Conservation (phyloP, 2,888 invertebrate genomes). For the Mesochorus sp. region DNA sequence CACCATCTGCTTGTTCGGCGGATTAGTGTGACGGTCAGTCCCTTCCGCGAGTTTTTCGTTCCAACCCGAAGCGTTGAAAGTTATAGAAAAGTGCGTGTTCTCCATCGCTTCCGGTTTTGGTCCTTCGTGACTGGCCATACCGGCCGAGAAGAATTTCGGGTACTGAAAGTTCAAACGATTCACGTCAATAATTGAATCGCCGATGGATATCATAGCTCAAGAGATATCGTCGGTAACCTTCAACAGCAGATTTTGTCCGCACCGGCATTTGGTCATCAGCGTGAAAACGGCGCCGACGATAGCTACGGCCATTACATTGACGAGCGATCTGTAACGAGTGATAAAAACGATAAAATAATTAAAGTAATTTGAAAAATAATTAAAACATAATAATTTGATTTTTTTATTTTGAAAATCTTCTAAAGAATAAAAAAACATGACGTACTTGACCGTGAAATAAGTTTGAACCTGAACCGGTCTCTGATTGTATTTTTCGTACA, state of each 20-base stretch:
- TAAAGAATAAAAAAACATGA: neutral
- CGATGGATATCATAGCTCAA: too few species aligned
- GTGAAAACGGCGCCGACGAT: conserved; percentile 86
- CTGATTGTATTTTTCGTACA: conserved; percentile 86
- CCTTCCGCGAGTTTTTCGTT: conserved; percentile 84
- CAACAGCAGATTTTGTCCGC: conserved; percentile 86
- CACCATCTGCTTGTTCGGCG: conserved; percentile 86
- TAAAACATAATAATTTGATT: neutral
- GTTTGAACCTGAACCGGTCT: conserved; percentile 91
- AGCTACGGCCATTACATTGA: conserved; percentile 82
- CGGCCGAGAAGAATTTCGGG: conserved; percentile 88
- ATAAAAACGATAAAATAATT: neutral
- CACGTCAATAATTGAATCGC: neutral
- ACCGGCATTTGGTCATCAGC: conserved; percentile 85
- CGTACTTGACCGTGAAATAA: conserved; percentile 85
- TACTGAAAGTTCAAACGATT: conserved; percentile 81
- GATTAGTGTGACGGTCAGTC: conserved; percentile 84
- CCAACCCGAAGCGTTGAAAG: conserved; percentile 92
- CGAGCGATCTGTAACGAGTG: conserved; percentile 82
- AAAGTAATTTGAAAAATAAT: neutral
- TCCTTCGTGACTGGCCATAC: conserved; percentile 87
- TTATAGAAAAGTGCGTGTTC: conserved; percentile 86
- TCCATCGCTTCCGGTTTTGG: conserved; percentile 86
- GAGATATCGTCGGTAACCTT: conserved; percentile 81
- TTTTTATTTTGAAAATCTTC: neutral